Evolutionary conservation across 2,797 vertebrate species (phyloP), one percentile per base, ranked within the genome.

Genomic region (Myotis vivesi): DNA sequence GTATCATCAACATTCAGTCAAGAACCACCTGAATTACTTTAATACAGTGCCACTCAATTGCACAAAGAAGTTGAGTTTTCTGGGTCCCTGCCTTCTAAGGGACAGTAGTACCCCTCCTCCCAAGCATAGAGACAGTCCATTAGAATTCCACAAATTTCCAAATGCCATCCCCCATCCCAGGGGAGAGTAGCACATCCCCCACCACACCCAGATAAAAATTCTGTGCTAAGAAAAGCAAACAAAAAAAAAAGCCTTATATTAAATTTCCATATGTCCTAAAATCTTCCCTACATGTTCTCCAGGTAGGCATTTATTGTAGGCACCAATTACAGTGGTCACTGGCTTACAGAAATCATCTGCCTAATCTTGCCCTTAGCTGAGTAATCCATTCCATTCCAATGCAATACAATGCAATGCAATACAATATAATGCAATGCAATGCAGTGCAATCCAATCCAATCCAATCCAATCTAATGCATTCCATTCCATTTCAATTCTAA

Each of bases 51-150:
- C 91, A 89, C 28, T 81, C 68, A 13, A 4, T 77, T 44, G 8
- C 6, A 44, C 16, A 69, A 83, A 53, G 8, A 79, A 53, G 11
- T 0, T 53, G 75, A 64, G 9, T 38, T 76, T 53, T 28, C 44
- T 59, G 57, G 4, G 25, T 49, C 33, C 44, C 19, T 44, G 17
- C 4, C 41, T 41, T 68, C 85, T 30, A 11, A 51, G 46, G 16
- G 36, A n/a, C 12, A 36, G 1, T 33, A n/a, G 9, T 6, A 4
- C 1, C 5, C 2, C 13, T 2, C 16, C 2, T 62, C 30, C 41
- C 1, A 7, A 49, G 36, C 36, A 22, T 2, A 10, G 30, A 87
- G 55, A 38, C 4, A 72, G 62, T n/a, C 23, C 55, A 44, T n/a
- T 13, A 41, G n/a, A 64, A 69, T 82, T 72, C 16, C 51, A 55